Evolutionary conservation across 2,888 invertebrate species (phyloP).

Genomic region (Lasioglossum leucozonium): DNA sequence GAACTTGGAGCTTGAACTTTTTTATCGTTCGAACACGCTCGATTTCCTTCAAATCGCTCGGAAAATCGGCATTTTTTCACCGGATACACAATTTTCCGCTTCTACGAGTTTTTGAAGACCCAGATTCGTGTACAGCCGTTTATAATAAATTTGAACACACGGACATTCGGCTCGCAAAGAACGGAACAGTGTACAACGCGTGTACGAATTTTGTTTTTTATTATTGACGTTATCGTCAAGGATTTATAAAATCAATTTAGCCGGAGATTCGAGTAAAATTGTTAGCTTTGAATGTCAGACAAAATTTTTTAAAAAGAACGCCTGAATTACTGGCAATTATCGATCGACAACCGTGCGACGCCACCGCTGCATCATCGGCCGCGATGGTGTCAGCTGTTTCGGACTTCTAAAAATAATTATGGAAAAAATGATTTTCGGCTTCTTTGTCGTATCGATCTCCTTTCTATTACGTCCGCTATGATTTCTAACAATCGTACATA

Average conservation of each 20-base stretch:
- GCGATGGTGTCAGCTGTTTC: not conserved
- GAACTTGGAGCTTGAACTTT: not conserved
- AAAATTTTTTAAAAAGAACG: not conserved
- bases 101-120: not conserved
- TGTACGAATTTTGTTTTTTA: not conserved
- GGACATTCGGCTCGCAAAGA: not conserved
- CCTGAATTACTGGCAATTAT: not conserved
- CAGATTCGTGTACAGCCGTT: not conserved
- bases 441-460: not conserved
- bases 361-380: not conserved
- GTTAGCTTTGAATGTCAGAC: not conserved
- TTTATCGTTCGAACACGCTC: not conserved
- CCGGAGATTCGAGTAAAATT: not conserved
- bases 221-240: not conserved
- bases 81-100: not conserved
- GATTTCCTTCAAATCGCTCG: not conserved
- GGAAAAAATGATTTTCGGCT: not conserved
- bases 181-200: accelerated
- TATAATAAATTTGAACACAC: not conserved
- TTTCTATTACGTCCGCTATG: not conserved
- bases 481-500: not conserved
- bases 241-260: not conserved
- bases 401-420: not conserved
- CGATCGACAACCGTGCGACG: not conserved
- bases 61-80: not conserved